A percentile compares a stretch with the other conserved stretches of the same genome.
Conservation (phyloP, 2,888 invertebrate genomes). For the Deilephila porcellus region DNA sequence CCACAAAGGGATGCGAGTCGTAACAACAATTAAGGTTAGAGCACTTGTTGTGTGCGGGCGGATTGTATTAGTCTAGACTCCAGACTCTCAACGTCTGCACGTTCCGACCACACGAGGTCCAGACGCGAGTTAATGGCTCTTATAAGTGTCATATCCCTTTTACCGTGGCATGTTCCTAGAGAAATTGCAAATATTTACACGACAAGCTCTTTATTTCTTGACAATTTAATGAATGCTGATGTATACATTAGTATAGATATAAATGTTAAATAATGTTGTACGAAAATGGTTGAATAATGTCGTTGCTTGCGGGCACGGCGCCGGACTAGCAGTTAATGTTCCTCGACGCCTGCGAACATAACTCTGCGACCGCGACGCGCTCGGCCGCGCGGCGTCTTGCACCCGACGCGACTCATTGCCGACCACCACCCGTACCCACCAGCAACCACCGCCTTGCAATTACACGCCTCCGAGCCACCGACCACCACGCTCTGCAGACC, state of each 20-base stretch:
- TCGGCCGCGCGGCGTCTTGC: constrained; percentile 2
- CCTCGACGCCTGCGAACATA: not conserved
- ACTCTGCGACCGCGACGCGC: not conserved
- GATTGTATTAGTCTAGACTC: not conserved
- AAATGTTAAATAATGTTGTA: too few species aligned
- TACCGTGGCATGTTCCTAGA: too few species aligned
- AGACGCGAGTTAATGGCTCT: constrained; percentile 2
- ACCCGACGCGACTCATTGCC: not conserved
- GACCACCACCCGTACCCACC: not conserved
- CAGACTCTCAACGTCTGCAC: too few species aligned
- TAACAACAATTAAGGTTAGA: not conserved
- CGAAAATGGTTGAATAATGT: too few species aligned
- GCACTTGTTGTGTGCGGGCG: not conserved
- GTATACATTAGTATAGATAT: too few species aligned
- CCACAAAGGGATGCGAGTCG: too few species aligned
- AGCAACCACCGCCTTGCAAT: not conserved
- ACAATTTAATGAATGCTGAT: not conserved
- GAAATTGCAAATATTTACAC: too few species aligned
- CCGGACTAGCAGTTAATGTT: too few species aligned
- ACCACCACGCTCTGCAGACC: not conserved
- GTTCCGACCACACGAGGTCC: not conserved
- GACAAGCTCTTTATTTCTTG: not conserved
- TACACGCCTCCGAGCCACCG: not conserved
- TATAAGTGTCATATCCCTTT: not conserved
- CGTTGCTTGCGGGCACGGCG: too few species aligned